Conservation (phyloP, 2,113 vertebrate species). For the Clarias magur region DNA sequence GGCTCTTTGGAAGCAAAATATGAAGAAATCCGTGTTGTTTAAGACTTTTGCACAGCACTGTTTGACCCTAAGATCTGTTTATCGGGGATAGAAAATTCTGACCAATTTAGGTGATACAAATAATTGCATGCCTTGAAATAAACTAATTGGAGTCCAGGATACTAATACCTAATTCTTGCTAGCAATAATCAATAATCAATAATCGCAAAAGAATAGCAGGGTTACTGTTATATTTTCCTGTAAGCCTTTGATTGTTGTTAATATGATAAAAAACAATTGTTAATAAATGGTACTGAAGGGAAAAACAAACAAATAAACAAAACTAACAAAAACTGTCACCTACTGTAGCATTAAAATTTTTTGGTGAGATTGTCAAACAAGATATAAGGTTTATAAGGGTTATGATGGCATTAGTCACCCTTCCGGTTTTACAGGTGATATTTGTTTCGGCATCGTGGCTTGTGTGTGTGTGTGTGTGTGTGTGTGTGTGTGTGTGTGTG, state of each 20-base stretch:
- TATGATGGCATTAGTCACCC: background rate
- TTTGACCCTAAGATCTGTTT: too few species aligned
- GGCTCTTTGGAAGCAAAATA: too few species aligned
- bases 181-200: too few species aligned
- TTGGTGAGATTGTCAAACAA: background rate
- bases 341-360: background rate
- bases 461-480: constrained; percentile 23
- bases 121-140: background rate
- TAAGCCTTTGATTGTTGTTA: background rate
- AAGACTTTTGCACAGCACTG: too few species aligned
- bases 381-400: background rate
- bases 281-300: background rate
- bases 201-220: too few species aligned
- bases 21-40: too few species aligned
- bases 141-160: background rate
- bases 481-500: background rate
- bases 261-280: background rate
- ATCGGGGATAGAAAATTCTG: background rate
- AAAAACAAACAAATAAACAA: background rate
- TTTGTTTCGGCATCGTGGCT: background rate
- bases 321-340: background rate
- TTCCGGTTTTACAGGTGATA: background rate
- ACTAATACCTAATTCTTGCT: too few species aligned
- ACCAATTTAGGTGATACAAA: background rate
- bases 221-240: background rate